Evolutionary conservation across 2,797 vertebrate genomes (phyloP), one percentile per base, ranked within the genome.

Genomic region (Crenichthys baileyi): DNA sequence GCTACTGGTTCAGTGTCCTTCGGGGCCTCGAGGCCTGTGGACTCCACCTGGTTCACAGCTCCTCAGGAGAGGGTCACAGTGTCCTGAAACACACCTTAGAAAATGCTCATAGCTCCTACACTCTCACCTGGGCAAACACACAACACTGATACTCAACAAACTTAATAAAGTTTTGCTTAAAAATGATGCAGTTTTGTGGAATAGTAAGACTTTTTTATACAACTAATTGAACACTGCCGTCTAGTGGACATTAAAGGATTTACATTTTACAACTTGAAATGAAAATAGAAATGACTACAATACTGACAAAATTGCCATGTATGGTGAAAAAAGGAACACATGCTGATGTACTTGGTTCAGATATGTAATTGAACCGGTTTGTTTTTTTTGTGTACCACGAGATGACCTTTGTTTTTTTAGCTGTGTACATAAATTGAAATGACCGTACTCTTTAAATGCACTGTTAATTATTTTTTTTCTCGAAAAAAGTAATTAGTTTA

Each of bases 1-100:
- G 93, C 73, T 96, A 95, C 83, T 96, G 95, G 95, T 96, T 95
- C 92, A 95, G 94, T 68, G 72, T 96, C 76, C 87, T 96, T 60
- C 91, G 77, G 60, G 92, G 92, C 46, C 85, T 96, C 7, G 79
- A 87, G 31, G 88, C 78, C 39, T 89, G 90, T 41, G 95, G 95
- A 72, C 90, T 95, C 50, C 89, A 82, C 75, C 89, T 96, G 81
- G 86, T 95, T 70, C 90, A 95, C 87, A 95, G 90, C 73, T 87
- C 85, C 36, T 84, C 89, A 20, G 95, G 94, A 76, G 84, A 87
- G 63, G 92, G 93, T 63, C 89, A 91, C 67, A 86, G 56, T 60
- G 85, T 96, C 70, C 90, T 96, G 7, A 94, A 91, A 60, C 91
- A 89, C 75, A 81, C 76, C 4, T 86, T 88, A 13, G 53, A 76